These are phyloP conservation scores for Syrphus vitripennis DNA, from an alignment of 2,888 invertebrate species.

Conservation along the genomic window DNA sequence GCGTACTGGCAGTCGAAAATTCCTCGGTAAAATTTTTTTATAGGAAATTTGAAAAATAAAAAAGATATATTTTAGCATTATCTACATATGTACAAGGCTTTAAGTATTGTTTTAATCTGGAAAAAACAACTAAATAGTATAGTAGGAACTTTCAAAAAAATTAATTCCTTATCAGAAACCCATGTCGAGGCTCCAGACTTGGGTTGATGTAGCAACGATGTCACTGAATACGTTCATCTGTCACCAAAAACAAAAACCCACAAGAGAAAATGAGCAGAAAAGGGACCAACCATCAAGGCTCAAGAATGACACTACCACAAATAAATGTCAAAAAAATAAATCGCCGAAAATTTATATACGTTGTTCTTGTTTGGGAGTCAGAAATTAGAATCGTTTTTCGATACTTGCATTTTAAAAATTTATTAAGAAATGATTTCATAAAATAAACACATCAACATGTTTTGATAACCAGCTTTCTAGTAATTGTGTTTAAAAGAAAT, in stretches of 20 bases:
- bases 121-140: too few relatives aligned
- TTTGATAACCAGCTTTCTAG: background rate
- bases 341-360: constrained; percentile 74
- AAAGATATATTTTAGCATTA: too few relatives aligned
- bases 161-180: too few relatives aligned
- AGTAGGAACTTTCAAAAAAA: too few relatives aligned
- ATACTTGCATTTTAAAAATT: constrained; percentile 36
- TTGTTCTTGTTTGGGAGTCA: constrained; percentile 71
- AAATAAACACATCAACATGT: constrained; percentile 4
- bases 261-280: background rate
- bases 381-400: constrained; percentile 57
- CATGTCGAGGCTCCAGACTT: too few relatives aligned
- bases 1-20: too few relatives aligned
- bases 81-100: too few relatives aligned
- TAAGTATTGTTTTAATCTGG: too few relatives aligned
- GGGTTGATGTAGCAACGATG: background rate
- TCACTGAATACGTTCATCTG: background rate
- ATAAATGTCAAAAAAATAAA: constrained; percentile 74
- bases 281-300: constrained; percentile 38
- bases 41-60: too few relatives aligned
- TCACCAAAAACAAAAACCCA: background rate
- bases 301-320: constrained; percentile 72
- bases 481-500: background rate
- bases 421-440: constrained; percentile 24
- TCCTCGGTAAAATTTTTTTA: too few relatives aligned